Conservation (phyloP, 2,113 vertebrate genomes). For the Gobius niger region DNA sequence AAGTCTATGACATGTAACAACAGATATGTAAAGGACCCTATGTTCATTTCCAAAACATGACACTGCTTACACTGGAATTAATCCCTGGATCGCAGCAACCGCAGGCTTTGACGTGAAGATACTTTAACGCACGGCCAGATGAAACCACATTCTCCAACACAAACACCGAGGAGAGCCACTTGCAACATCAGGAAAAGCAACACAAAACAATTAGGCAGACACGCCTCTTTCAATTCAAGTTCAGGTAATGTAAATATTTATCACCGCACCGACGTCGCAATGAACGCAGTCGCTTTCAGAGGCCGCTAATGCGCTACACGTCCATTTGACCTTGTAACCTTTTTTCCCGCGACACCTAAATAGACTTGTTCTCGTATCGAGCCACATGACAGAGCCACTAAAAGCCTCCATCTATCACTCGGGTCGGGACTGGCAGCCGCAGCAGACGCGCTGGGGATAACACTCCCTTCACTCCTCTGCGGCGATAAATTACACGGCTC, state of each 20-base stretch:
- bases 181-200: background rate
- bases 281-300: background rate
- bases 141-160: background rate
- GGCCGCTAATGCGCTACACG: background rate
- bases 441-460: conserved; percentile 8
- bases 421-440: conserved; percentile 18
- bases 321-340: background rate
- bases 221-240: background rate
- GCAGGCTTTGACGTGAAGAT: background rate
- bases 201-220: background rate
- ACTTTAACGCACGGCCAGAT: background rate
- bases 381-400: conserved; percentile 38
- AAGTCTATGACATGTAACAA: no score
- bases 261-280: background rate
- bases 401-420: conserved; percentile 40
- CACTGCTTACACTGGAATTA: no score
- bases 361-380: conserved; percentile 15
- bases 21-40: no score
- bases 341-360: conserved; percentile 12
- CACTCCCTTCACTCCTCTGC: conserved; percentile 33
- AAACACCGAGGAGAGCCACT: background rate
- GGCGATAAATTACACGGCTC: conserved; percentile 40
- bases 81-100: background rate
- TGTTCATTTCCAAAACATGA: no score
- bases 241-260: background rate